phyloP scores from a whole-genome alignment of 2,797 vertebrate genomes.

The Cuniculus paca region DNA sequence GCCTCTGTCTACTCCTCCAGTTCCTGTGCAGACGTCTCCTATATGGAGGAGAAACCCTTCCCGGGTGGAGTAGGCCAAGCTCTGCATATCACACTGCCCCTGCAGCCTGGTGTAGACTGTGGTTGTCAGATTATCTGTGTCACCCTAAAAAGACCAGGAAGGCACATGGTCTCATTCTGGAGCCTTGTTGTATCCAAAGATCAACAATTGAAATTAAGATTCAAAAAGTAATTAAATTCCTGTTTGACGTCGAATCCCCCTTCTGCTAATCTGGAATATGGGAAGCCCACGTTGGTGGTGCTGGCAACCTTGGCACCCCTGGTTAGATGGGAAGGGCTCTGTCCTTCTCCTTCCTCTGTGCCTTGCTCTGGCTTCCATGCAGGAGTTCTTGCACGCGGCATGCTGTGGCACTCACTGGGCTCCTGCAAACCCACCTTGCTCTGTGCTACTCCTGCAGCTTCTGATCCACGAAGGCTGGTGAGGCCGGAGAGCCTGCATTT shows the following conservation, averaged over 20 bases:
- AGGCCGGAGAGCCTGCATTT: not conserved
- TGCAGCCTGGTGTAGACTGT: not conserved
- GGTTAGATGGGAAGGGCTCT: not conserved
- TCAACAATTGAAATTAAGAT: constrained; percentile 38
- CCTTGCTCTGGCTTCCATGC: not conserved
- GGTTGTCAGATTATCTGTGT: not conserved
- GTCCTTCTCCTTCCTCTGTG: not conserved
- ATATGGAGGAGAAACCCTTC: not conserved
- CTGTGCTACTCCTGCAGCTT: not conserved
- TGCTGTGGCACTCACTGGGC: not conserved
- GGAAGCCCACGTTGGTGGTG: not conserved
- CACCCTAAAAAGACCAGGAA: not conserved
- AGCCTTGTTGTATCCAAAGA: not conserved
- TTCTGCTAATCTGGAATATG: not conserved
- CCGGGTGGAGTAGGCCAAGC: not conserved
- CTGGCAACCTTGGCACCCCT: accelerated
- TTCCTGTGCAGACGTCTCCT: not conserved
- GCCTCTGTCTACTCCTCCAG: not conserved
- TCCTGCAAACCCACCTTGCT: not conserved
- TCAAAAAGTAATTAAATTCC: constrained; percentile 20
- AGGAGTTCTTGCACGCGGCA: not conserved
- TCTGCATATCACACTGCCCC: accelerated
- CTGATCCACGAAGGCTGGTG: not conserved
- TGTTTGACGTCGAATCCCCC: not conserved
- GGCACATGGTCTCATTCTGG: not conserved